Percentiles rank a stretch among this genome's conserved stretches.
These are phyloP conservation scores for Empidonax traillii DNA, from an alignment of 2,113 vertebrate species.

Conservation along the genomic window DNA sequence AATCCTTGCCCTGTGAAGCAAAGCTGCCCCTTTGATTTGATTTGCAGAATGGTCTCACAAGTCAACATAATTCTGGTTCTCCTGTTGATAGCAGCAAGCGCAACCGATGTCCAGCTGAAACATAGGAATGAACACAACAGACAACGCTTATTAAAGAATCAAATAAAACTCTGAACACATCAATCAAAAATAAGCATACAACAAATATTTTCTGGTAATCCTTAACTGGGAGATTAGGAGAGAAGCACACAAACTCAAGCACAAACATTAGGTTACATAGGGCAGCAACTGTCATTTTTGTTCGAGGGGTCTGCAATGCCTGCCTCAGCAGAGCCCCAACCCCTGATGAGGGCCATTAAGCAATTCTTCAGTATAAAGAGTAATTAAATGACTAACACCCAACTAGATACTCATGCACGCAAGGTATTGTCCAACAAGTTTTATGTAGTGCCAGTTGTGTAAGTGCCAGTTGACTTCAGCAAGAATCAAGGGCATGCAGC, in stretches of 20 bases:
- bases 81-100: not conserved
- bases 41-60: slow-evolving; percentile 2
- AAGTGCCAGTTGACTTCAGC: not conserved
- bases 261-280: not conserved
- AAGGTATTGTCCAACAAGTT: not conserved
- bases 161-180: not conserved
- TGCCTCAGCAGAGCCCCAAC: not conserved
- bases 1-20: not conserved
- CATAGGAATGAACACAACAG: not conserved
- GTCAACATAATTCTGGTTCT: not conserved
- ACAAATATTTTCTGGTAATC: not conserved
- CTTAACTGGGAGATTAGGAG: not conserved
- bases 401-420: not conserved
- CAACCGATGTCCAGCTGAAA: not conserved
- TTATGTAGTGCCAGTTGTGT: not conserved
- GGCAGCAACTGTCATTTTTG: not conserved
- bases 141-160: not conserved
- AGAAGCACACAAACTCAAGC: not conserved
- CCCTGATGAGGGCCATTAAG: not conserved
- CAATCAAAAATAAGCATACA: not conserved
- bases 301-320: not conserved
- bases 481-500: not conserved
- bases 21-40: not conserved
- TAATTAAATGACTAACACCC: not conserved
- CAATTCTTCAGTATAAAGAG: not conserved